Base-by-base conservation (phyloP, 2,797 vertebrate species). In the Apogon hyalosoma region DNA sequence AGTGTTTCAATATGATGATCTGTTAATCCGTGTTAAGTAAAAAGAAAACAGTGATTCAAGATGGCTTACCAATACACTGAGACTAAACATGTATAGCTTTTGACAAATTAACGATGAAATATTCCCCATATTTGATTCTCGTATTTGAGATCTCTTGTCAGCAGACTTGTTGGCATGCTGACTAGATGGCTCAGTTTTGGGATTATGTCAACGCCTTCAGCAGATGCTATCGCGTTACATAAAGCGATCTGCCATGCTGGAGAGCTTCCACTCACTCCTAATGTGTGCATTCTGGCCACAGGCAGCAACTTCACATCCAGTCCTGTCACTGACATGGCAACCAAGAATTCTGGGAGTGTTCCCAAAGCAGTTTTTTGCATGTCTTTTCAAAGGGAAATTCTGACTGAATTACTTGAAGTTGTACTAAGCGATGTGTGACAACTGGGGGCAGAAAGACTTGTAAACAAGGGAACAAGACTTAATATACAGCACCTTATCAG, bases 201-300 rank as follows among this genome's bases (percentile, higher is more conserved):
- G 73, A 85, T 86, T 69, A 80, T 82, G 77, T 86, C 80, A 70
- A 79, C 15, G 72, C 86, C 73, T 84, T 83, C 65, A 76, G 84
- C 83, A 81, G 79, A 82, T 75, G 77, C 73, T 77, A 73, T 86
- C 86, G 75, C 73, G 69, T 87, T 81, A 79, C 76, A 82, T 82
- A 82, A 83, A 85, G 80, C 85, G 83, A 85, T 57, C 76, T 65
- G 80, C 63, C 75, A 75, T 63, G 63, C 74, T 79, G 73, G 57
- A 80, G 72, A 83, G 70, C 65, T 53, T 83, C 77, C 74, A 64
- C 79, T 84, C 83, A 48, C 61, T 74, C 60, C 73, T 80, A 83
- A 82, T 73, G 77, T 79, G 77, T 63, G 75, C 80, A 73, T 80
- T 82, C 57, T 84, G 84, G 85, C 89, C 74, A 82, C 52, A 4